Evolutionary conservation across 2,797 vertebrate genomes (phyloP), one percentile per base, ranked within the genome.

Genomic region (Naso thynnoides): DNA sequence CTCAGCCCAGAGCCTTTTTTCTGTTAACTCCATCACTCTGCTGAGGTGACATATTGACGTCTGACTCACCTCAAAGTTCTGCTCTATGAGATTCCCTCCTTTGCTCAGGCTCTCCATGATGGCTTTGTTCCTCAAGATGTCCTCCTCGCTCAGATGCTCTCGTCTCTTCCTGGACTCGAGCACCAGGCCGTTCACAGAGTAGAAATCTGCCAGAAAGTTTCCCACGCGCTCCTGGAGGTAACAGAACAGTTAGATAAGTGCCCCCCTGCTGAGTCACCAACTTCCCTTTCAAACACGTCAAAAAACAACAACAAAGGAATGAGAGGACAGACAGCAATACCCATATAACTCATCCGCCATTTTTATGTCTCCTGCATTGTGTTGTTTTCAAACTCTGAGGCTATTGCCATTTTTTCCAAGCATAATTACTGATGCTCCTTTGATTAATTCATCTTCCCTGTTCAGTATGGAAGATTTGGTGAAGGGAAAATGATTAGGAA

Each of bases 21-120:
- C 19, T 24, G 8, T n/a, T n/a, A n/a, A 3, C 29, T 21, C 29
- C 47, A 33, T 59, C 27, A 24, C 27, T 7, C 44, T 42, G 38
- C 48, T 59, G 47, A 70, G 16, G 26, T 19, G 1, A 41, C 4
- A 23, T 0, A 64, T 24, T 21, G 15, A 47, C 3, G 52, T 8
- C 38, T 0, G 15, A 58, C 86, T 42, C 93, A 98, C 98, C 96
- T 99, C 98, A 64, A 98, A 98, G 82, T 96, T 99, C 84, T 99
- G 98, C 83, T 99, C 98, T 76, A 97, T 96, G 77, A 99, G 91
- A 85, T 96, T 97, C 44, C 97, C 98, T 60, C 98, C 98, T 95
- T 99, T 99, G 86, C 98, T 99, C 72, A 99, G 94, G 88, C 97
- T 99, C 94, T 99, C 98, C 98, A 99, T 98, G 89, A 99, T 98